Conservation (phyloP, 2,113 vertebrate species). For the Strigops habroptila region DNA sequence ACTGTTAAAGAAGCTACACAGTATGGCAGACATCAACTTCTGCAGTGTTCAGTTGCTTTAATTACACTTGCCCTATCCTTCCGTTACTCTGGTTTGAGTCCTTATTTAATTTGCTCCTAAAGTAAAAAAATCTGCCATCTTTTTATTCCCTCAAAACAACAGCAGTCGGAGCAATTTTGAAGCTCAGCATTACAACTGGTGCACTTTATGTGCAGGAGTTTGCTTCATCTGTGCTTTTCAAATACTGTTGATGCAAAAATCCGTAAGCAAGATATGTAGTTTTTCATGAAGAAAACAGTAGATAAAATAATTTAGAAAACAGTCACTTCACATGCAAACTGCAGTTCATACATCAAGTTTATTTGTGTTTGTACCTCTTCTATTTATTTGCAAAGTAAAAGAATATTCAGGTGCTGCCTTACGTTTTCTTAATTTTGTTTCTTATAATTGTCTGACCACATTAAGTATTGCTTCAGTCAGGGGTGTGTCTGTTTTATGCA, state of each 20-base stretch:
- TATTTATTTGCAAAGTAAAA: background rate
- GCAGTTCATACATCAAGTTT: rapidly evolving
- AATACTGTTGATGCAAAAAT: background rate
- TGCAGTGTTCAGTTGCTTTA: background rate
- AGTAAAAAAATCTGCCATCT: background rate
- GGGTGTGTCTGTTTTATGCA: background rate
- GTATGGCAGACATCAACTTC: background rate
- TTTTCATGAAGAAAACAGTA: background rate
- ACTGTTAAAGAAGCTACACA: background rate
- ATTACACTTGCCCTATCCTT: background rate
- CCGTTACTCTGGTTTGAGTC: background rate
- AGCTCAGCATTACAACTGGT: background rate
- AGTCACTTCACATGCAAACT: background rate
- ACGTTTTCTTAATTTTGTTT: background rate
- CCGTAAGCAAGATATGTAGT: background rate
- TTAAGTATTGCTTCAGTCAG: background rate
- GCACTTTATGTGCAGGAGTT: background rate
- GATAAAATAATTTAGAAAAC: background rate
- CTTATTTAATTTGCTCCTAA: background rate
- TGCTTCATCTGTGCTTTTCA: background rate
- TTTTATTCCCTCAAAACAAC: background rate
- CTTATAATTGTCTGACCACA: background rate
- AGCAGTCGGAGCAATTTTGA: background rate
- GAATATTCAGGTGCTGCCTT: background rate
- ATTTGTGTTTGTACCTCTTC: background rate